Base-by-base conservation (phyloP, 1,140 invertebrate genomes). In the Listronotus oregonensis region DNA sequence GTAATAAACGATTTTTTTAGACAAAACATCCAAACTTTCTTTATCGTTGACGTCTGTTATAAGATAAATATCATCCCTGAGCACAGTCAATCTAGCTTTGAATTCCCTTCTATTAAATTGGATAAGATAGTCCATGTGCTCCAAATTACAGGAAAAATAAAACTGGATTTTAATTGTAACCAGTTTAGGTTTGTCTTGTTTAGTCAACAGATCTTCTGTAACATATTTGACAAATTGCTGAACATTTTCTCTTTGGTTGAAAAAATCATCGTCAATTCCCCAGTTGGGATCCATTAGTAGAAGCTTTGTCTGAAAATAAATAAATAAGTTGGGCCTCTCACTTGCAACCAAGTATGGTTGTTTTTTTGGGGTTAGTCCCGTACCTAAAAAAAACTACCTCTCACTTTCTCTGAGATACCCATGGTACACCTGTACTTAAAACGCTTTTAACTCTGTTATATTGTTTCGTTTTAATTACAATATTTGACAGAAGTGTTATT, bases 61-160 rank as follows among this genome's bases (percentile, higher is more conserved):
- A 3, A 85, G 79, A 17, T 84, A 71, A 57, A 89, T 87, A 73
- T 88, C 86, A 0, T 77, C 79, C 3, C 85, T 74, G 0, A 88
- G 74, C 0, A 83, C 82, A 4, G 68, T 68, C 1, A 84, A 81
- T 68, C 83, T 83, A 8, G 72, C 68, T 14, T 80, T 73, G 8
- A 87, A 77, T 12, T 80, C 79, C 3, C 79, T 73, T 52, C 83
- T 72, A 63, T 87, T 81, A 10, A 81, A 82, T 32, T 80, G 79
- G 12, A 87, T 80, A 4, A 84, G 77, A 39, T 80, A 79, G 18
- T 83, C 81, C 69, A 80, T 81, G 21, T 82, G 82, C 15, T 85
- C 85, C 73, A 89, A 89, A 70, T 89, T 85, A 67, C 85, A 87
- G 21, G 83, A 81, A 75, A 90, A 89, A 65, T 88, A 85, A 50